Conservation (phyloP, 2,113 vertebrate genomes). For the Psammodynastes pulverulentus region DNA sequence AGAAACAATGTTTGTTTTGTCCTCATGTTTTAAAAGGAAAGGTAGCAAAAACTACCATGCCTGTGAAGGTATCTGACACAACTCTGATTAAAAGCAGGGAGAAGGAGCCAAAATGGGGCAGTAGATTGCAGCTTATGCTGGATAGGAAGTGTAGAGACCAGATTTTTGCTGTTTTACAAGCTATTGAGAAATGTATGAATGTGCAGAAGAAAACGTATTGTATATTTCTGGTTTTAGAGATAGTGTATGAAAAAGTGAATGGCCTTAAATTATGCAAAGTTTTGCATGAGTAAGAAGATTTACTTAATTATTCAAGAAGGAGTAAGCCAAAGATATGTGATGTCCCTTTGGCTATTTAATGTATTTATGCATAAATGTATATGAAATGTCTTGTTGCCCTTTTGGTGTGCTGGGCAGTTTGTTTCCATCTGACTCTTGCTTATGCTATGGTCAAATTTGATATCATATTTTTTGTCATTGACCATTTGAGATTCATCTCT, state of each 20-base stretch:
- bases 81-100: not conserved
- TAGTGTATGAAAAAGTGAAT: not conserved
- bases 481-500: not conserved
- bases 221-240: not conserved
- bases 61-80: not conserved
- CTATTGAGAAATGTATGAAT: not conserved
- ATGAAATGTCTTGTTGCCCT: not conserved
- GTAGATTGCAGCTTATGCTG: not conserved
- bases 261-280: not conserved
- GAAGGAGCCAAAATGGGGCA: not conserved
- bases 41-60: not conserved
- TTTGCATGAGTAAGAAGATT: not conserved
- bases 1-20: not conserved
- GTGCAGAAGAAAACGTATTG: not conserved
- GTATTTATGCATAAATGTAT: not conserved
- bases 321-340: not conserved
- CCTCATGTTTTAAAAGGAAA: not conserved
- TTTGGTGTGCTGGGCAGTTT: not conserved
- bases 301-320: not conserved
- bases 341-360: not conserved
- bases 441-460: not conserved
- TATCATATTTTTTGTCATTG: not conserved
- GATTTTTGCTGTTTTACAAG: not conserved
- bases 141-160: not conserved
- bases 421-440: not conserved